phyloP scores from a whole-genome alignment of 2,113 vertebrate genomes.

The Hemiscyllium ocellatum region DNA sequence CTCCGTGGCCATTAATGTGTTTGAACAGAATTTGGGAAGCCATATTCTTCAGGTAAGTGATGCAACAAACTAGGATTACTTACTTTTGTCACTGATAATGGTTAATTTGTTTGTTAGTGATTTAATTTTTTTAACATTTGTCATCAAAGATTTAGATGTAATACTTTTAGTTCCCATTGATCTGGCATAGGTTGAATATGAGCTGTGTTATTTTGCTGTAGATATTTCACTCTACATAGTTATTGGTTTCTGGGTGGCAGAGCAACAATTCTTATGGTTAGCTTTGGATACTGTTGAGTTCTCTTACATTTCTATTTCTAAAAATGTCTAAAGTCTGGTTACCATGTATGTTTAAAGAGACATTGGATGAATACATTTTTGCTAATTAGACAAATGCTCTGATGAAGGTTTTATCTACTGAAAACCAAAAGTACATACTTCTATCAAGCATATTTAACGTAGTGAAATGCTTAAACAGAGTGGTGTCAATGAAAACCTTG shows the following conservation, averaged over 20 bases:
- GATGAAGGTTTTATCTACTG: conserved; percentile 13
- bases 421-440: background rate
- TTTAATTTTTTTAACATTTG: background rate
- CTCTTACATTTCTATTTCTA: background rate
- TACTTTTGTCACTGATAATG: background rate
- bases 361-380: background rate
- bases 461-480: too few species aligned
- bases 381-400: background rate
- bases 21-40: conserved; percentile 96
- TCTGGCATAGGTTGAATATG: background rate
- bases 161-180: background rate
- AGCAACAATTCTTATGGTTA: background rate
- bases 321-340: background rate
- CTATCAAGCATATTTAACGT: too few species aligned
- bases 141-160: background rate
- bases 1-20: conserved; percentile 81
- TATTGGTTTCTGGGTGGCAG: background rate
- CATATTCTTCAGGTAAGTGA: conserved; percentile 92
- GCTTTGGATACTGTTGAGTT: background rate
- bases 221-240: background rate
- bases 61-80: background rate
- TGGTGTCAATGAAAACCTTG: too few species aligned
- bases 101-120: background rate
- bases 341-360: background rate
- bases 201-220: background rate